Percentiles rank a stretch among this genome's conserved stretches.
Conservation (phyloP, 2,797 vertebrate species). For the Intellagama lesueurii region DNA sequence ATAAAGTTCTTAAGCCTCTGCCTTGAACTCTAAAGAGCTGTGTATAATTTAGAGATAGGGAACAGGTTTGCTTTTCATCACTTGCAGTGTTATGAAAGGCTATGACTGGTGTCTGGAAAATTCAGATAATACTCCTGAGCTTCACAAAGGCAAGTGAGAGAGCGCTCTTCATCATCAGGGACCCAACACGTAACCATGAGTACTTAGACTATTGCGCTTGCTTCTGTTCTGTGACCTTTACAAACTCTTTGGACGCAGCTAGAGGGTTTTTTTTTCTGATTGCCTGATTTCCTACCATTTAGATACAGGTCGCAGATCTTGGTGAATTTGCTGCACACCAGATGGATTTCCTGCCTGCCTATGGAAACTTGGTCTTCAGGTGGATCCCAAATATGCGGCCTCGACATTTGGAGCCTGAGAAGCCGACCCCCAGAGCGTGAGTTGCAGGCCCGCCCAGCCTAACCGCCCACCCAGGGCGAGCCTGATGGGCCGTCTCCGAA, state of each 20-base stretch:
- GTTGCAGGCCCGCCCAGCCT: background rate
- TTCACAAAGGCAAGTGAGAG: background rate
- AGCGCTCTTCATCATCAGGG: background rate
- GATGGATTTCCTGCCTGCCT: background rate
- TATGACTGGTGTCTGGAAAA: too few species aligned
- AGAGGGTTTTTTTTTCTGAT: background rate
- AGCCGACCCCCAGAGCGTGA: slow-evolving; percentile 34
- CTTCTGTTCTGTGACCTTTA: background rate
- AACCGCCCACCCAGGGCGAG: background rate
- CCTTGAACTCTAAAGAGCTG: background rate
- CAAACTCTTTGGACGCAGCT: background rate
- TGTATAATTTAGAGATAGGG: background rate
- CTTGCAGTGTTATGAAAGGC: too few species aligned
- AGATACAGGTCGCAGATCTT: slow-evolving; percentile 61
- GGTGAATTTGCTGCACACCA: slow-evolving; percentile 44
- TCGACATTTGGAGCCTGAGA: background rate
- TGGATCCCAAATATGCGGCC: slow-evolving; percentile 64
- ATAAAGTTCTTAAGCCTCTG: background rate
- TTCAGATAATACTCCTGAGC: background rate
- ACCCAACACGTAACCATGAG: background rate
- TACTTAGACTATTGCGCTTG: background rate
- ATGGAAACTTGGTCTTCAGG: slow-evolving; percentile 55
- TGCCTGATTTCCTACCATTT: background rate
- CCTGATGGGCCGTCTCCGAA: too few species aligned
- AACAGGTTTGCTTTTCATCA: background rate